These are phyloP conservation scores for Chironomus riparius DNA, from an alignment of 2,888 invertebrate species.

Conservation along the genomic window DNA sequence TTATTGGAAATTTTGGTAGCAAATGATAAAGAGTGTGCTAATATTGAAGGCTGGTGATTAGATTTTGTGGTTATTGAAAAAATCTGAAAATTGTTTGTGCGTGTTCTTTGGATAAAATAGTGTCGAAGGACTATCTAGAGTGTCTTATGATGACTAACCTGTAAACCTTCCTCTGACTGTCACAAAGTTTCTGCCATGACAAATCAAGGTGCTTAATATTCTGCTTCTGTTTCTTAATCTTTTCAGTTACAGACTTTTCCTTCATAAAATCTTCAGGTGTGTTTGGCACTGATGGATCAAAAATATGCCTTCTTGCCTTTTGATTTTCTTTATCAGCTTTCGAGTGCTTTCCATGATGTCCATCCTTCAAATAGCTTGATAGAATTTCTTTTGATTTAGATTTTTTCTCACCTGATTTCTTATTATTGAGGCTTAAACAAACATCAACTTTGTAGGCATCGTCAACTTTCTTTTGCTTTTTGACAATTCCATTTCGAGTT, in stretches of 20 bases:
- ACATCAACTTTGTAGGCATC: slow-evolving; percentile 17
- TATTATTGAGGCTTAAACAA: slow-evolving; percentile 1
- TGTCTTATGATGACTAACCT: too few species aligned
- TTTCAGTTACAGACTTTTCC: slow-evolving; percentile 1
- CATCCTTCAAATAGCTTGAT: neutral
- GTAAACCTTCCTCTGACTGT: slow-evolving; percentile 3
- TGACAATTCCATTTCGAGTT: neutral
- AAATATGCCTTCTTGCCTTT: neutral
- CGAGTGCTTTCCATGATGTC: neutral
- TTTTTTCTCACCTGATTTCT: neutral
- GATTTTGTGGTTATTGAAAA: too few species aligned
- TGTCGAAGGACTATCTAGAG: too few species aligned
- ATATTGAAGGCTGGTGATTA: too few species aligned
- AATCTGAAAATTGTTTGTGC: too few species aligned
- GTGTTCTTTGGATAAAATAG: too few species aligned
- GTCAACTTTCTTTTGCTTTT: slow-evolving; percentile 1
- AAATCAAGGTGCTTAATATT: neutral
- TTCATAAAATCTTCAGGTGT: slow-evolving; percentile 14
- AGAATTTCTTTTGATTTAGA: neutral
- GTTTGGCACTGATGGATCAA: slow-evolving; percentile 15
- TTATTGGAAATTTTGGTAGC: too few species aligned
- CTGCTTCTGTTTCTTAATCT: slow-evolving; percentile 5
- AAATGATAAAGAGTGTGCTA: neutral
- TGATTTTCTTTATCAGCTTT: neutral
- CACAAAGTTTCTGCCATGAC: slow-evolving; percentile 10